Conservation (phyloP, 2,797 vertebrate species). For the Acanthurus tractus region DNA sequence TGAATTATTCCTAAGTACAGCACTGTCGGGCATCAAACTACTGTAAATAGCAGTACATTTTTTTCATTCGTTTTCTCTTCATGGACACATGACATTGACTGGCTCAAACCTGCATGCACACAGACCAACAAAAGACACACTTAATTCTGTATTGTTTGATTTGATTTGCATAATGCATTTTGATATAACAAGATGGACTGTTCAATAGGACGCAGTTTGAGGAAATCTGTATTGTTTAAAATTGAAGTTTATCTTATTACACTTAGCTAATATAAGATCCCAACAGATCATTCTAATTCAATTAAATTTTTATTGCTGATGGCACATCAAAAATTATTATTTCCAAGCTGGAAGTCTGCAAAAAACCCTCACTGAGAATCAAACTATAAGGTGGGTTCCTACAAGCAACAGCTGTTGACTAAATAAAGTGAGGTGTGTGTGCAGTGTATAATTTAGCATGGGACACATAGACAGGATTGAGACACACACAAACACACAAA, state of each 20-base stretch:
- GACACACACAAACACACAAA: neutral
- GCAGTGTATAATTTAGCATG: constrained; percentile 21
- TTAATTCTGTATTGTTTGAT: neutral
- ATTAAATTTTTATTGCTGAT: no score
- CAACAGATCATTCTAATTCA: neutral
- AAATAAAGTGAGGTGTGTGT: constrained; percentile 18
- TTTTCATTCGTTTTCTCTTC: neutral
- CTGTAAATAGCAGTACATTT: neutral
- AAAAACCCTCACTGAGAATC: neutral
- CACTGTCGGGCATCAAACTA: neutral
- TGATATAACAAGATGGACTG: neutral
- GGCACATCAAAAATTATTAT: no score
- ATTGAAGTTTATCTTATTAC: neutral
- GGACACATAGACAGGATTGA: constrained; percentile 9
- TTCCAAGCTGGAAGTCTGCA: no score
- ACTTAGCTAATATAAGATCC: neutral
- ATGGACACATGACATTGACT: neutral
- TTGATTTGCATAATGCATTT: neutral
- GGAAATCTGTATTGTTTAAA: neutral
- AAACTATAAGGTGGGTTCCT: constrained; percentile 8
- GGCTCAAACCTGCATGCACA: neutral
- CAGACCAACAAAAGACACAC: neutral
- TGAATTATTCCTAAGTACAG: neutral
- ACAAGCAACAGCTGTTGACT: constrained; percentile 25
- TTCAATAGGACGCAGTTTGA: neutral